A percentile compares a stretch with the other conserved stretches of the same genome.
These are phyloP conservation scores for Agraylea sexmaculata DNA, from an alignment of 1,140 invertebrate genomes.

Conservation along the genomic window DNA sequence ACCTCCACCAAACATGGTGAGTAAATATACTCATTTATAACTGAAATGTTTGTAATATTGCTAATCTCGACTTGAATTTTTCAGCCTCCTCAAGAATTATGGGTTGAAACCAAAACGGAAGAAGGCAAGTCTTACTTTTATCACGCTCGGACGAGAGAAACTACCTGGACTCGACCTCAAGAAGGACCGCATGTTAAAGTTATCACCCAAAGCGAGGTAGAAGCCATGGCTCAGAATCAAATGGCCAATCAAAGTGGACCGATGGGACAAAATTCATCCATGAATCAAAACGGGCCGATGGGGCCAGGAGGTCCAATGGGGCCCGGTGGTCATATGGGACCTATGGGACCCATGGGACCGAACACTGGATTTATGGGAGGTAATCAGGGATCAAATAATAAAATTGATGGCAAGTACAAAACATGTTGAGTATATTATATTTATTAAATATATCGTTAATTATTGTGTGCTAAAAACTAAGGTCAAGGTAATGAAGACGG, in stretches of 20 bases:
- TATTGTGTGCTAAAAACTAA: too few relatives aligned
- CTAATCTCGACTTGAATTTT: slow-evolving; percentile 21
- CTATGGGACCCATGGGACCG: slow-evolving; percentile 14
- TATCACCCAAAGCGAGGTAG: slow-evolving; percentile 71
- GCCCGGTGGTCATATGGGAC: slow-evolving; percentile 22
- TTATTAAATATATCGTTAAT: too few relatives aligned
- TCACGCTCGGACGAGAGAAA: slow-evolving; percentile 89
- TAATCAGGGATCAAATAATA: too few relatives aligned
- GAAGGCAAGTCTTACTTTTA: slow-evolving; percentile 97
- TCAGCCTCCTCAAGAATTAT: slow-evolving; percentile 55
- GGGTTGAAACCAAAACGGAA: slow-evolving; percentile 91
- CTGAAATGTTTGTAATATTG: slow-evolving; percentile 12
- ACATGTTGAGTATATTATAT: too few relatives aligned
- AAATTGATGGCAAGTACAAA: too few relatives aligned
- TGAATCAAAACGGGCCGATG: slow-evolving; percentile 22
- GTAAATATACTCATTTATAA: slow-evolving; percentile 6
- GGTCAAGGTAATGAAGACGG: too few relatives aligned
- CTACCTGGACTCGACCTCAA: slow-evolving; percentile 93
- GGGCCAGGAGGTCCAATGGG: slow-evolving; percentile 7
- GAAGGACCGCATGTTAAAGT: slow-evolving; percentile 68
- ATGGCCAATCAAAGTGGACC: slow-evolving; percentile 22
- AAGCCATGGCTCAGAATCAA: slow-evolving; percentile 49
- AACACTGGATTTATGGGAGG: slow-evolving; percentile 29
- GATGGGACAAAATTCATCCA: slow-evolving; percentile 10
- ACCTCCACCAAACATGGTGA: slow-evolving; percentile 35